Evolutionary conservation across 2,113 vertebrate species (phyloP).

Genomic region (Passer montanus): DNA sequence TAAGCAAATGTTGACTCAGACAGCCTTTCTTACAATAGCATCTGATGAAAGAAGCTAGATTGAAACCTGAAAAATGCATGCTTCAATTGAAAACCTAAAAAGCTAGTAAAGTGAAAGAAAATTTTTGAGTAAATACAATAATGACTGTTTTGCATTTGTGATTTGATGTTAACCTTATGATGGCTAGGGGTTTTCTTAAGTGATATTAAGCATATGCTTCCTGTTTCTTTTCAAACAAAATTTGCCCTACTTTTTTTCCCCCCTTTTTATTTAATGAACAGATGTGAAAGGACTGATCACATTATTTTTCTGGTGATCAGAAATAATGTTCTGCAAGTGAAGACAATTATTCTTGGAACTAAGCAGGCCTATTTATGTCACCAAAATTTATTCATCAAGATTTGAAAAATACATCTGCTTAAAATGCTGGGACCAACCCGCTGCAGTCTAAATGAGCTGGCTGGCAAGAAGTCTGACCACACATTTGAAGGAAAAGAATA

Average conservation of each 20-base stretch:
- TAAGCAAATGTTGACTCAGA: slow-evolving; percentile 36
- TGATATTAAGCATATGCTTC: slow-evolving; percentile 64
- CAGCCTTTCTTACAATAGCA: slow-evolving; percentile 2
- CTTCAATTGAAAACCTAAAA: slow-evolving; percentile 28
- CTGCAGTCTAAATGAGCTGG: background rate
- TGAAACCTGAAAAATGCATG: slow-evolving; percentile 1
- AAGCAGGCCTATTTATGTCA: slow-evolving; percentile 38
- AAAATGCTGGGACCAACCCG: accelerated
- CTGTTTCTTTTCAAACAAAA: slow-evolving; percentile 66
- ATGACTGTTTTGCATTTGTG: slow-evolving; percentile 60
- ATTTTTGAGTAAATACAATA: slow-evolving; percentile 46
- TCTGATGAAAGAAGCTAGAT: slow-evolving; percentile 34
- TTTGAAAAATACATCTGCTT: slow-evolving; percentile 19
- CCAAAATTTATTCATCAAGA: slow-evolving; percentile 39
- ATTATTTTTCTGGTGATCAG: slow-evolving; percentile 52
- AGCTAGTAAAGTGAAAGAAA: slow-evolving; percentile 1
- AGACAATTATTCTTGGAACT: slow-evolving; percentile 48
- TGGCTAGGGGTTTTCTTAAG: background rate
- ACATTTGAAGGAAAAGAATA: background rate
- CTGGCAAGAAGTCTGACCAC: background rate
- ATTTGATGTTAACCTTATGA: slow-evolving; percentile 64
- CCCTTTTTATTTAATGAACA: slow-evolving; percentile 46
- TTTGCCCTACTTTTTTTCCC: background rate
- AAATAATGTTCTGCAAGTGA: slow-evolving; percentile 38
- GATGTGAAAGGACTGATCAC: slow-evolving; percentile 54